Evolutionary conservation across 2,113 vertebrate species (phyloP), one percentile per base, ranked within the genome.

Genomic region (Orcinus orca): DNA sequence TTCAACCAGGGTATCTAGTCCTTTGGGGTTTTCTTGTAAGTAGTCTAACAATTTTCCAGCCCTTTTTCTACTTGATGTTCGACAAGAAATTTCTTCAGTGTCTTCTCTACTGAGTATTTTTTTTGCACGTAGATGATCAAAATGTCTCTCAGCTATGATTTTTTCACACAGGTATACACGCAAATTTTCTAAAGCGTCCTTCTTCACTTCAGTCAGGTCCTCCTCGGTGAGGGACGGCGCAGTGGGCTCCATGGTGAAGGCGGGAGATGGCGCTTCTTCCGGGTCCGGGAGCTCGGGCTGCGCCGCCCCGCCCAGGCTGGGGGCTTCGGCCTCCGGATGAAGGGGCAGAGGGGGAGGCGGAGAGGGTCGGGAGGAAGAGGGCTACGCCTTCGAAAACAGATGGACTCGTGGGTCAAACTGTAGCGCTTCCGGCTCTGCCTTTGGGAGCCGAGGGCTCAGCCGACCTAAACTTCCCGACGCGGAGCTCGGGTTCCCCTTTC

Each of bases 141-240:
- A 99, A 97, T 99, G 99, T 93, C 99, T 99, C 82, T 99, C 99
- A 0, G 99, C 99, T 94, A 99, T 99, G 97, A 99, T 99, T 98
- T 99, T 99, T 67, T 99, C 99, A 90, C 99, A 99, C 73, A 99
- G 98, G 97, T 99, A 99, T 33, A 99, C 99, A 58, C 99, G 99
- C 94, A 99, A 97, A 87, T 99, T 98, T 98, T 99, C 99, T 92
- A 99, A 97, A 62, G 98, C 99, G 95, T 99, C 99, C 98, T 99
- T 99, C 97, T 99, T 99, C 96, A 99, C 99, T 93, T 99, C 99
- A 8, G 99, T 99, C 99, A 99, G 99, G 97, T 99, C 99, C 77
- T 99, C 99, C 97, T 99, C 99, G 25, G 99, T 99, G 71, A 99
- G 98, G 81, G 98, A 98, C 97, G 96, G 98, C 95, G 86, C 98